Conservation (phyloP, 2,797 vertebrate species). For the Buphagus erythrorhynchus region DNA sequence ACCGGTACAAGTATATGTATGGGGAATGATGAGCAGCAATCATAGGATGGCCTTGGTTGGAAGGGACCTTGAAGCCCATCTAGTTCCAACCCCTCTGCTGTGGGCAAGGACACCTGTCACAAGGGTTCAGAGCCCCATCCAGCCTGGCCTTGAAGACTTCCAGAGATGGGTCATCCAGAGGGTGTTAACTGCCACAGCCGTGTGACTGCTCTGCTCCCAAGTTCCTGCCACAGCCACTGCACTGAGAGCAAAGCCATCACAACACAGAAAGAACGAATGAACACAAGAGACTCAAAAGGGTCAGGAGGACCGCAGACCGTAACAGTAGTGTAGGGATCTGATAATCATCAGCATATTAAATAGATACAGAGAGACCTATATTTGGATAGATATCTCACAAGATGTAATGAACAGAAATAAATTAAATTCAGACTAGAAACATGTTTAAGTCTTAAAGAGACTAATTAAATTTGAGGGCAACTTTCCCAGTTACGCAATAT, state of each 20-base stretch:
- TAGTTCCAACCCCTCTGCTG: not conserved
- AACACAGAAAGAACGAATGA: not conserved
- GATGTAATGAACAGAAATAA: not conserved
- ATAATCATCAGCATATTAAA: not conserved
- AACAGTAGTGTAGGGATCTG: not conserved
- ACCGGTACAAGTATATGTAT: rapidly evolving
- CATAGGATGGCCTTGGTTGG: not conserved
- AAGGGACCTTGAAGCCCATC: not conserved
- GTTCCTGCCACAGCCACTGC: not conserved
- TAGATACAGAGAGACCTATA: not conserved
- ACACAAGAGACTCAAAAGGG: rapidly evolving
- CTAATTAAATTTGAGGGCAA: not conserved
- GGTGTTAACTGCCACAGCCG: not conserved
- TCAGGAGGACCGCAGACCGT: not conserved
- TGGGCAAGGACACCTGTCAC: not conserved
- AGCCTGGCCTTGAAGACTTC: not conserved
- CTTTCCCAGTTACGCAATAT: not conserved
- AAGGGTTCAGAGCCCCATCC: not conserved
- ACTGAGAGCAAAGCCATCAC: not conserved
- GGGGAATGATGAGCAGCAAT: not conserved
- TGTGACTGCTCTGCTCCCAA: not conserved
- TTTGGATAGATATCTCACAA: not conserved
- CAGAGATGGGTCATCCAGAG: not conserved
- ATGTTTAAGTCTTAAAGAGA: not conserved
- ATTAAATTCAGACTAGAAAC: not conserved